Percentiles rank a stretch among this genome's conserved stretches.
These are phyloP conservation scores for Eurois occulta DNA, from an alignment of 2,888 invertebrate species.

Conservation along the genomic window DNA sequence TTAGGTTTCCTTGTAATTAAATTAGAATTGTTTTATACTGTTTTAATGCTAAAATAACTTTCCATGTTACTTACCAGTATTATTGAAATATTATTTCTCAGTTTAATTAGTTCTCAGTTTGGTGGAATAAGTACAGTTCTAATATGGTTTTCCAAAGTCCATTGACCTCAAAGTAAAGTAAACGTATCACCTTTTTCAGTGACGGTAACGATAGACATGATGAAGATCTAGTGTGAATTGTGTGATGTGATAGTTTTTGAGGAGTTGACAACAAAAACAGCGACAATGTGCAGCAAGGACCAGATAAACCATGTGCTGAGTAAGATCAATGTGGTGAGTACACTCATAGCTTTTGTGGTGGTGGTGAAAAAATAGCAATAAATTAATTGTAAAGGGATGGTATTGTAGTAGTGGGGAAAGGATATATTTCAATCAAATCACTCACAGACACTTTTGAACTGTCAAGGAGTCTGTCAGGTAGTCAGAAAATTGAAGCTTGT, in stretches of 20 bases:
- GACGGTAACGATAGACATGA: conserved; percentile 64
- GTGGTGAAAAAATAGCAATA: neutral
- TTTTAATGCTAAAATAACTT: conserved; percentile 10
- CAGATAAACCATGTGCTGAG: conserved; percentile 93
- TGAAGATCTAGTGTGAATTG: conserved; percentile 68
- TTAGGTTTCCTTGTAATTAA: conserved; percentile 21
- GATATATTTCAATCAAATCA: neutral
- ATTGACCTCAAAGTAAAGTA: conserved; percentile 70
- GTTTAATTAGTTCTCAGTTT: neutral
- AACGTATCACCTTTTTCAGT: conserved; percentile 51
- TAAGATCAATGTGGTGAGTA: conserved; percentile 94
- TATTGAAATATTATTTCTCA: neutral
- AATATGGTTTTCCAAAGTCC: conserved; percentile 18
- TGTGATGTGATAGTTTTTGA: conserved; percentile 79
- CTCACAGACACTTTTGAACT: neutral
- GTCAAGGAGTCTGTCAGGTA: neutral
- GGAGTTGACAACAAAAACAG: conserved; percentile 62
- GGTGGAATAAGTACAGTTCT: neutral
- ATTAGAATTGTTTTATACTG: neutral
- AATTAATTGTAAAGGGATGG: neutral
- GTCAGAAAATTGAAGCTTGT: neutral
- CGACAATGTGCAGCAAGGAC: conserved; percentile 92
- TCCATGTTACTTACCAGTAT: neutral
- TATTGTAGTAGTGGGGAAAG: neutral
- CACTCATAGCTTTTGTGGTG: neutral